Evolutionary conservation across 2,113 vertebrate species (phyloP).

Genomic region (Cisticola juncidis): DNA sequence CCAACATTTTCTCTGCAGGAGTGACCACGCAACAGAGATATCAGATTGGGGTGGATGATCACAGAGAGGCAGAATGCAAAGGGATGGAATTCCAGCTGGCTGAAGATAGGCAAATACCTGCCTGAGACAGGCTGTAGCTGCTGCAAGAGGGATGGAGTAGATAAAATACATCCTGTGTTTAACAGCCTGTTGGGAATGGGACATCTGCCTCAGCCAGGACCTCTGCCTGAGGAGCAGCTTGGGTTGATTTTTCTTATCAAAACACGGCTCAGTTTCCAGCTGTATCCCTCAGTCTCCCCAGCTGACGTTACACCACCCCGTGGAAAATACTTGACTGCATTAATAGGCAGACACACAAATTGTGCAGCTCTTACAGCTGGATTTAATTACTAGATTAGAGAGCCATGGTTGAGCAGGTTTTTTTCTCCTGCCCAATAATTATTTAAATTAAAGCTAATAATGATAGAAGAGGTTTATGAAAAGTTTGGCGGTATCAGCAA

Average conservation of each 20-base stretch:
- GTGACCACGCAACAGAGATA: background rate
- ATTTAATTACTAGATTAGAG: slow-evolving; percentile 10
- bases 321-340: background rate
- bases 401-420: background rate
- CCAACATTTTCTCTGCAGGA: slow-evolving; percentile 25
- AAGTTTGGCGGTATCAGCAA: background rate
- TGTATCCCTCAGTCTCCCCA: background rate
- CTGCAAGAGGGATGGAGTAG: background rate
- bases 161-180: background rate
- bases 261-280: background rate
- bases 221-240: background rate
- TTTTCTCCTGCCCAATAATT: background rate
- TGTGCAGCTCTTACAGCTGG: background rate
- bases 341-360: background rate
- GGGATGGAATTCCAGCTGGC: background rate
- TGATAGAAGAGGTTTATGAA: background rate
- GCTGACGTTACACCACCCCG: background rate
- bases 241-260: background rate
- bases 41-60: background rate
- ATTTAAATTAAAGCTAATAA: slow-evolving; percentile 7
- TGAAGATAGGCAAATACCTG: background rate
- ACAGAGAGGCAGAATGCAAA: background rate
- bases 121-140: background rate
- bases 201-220: background rate
- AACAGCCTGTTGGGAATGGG: background rate